Evolutionary conservation across 2,113 vertebrate genomes (phyloP).

Genomic region (Embiotoca jacksoni): DNA sequence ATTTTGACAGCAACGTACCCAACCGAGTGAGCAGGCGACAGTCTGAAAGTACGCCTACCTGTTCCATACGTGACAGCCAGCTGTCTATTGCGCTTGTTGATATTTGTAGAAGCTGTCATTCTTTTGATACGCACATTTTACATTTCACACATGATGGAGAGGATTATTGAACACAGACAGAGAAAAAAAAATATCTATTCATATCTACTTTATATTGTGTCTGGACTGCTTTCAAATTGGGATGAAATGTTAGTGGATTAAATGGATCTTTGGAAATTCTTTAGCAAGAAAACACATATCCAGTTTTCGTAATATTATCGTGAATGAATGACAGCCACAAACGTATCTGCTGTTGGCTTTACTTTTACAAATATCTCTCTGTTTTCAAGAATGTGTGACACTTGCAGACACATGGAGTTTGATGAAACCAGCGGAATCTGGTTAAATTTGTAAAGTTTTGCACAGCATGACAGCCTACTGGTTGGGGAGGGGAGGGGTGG

Average conservation of each 20-base stretch:
- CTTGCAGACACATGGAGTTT: conserved; percentile 13
- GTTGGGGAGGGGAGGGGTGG: not conserved
- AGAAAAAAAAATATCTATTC: not conserved
- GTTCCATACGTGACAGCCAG: conserved; percentile 78
- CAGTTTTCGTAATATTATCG: not conserved
- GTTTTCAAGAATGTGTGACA: conserved; percentile 10
- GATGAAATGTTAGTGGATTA: not conserved
- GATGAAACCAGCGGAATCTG: conserved; percentile 34
- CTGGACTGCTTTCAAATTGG: conserved; percentile 1
- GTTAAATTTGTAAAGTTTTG: conserved; percentile 70
- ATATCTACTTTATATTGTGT: conserved; percentile 29
- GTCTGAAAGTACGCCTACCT: conserved; percentile 79
- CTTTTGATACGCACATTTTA: conserved; percentile 42
- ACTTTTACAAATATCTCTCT: conserved; percentile 12
- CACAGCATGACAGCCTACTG: conserved; percentile 35
- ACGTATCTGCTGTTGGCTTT: not conserved
- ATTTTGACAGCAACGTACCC: conserved; percentile 73
- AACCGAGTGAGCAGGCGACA: conserved; percentile 60
- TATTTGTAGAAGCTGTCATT: conserved; percentile 70
- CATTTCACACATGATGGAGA: conserved; percentile 30
- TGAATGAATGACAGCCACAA: not conserved
- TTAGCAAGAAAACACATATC: not conserved
- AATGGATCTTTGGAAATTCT: conserved; percentile 1
- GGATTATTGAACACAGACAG: conserved; percentile 9
- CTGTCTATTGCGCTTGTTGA: conserved; percentile 72